Evolutionary conservation across 2,113 vertebrate species (phyloP), one percentile per base, ranked within the genome.

Genomic region (Corythoichthys haematopterus): DNA sequence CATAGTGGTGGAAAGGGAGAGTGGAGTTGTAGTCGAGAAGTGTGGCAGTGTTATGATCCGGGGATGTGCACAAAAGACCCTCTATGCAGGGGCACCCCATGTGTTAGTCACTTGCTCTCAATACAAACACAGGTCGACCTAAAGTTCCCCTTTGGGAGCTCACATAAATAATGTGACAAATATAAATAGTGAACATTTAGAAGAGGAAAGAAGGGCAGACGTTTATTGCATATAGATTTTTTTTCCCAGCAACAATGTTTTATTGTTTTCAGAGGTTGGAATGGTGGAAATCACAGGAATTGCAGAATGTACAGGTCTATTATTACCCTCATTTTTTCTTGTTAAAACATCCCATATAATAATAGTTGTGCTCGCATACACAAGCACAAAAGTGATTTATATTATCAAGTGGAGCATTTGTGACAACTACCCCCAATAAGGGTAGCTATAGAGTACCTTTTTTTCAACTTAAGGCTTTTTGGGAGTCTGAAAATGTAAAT

Each of bases 1-100:
- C 69, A 77, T 68, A 62, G 61, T 79, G 83, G 81, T 72, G 76
- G 68, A 80, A 80, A 75, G 60, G 55, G 58, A 79, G 71, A 70
- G 38, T 11, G 7, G 53, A 58, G 38, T 5, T 56, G 5, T 57
- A 55, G 35, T 5, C 56, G 70, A 75, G 78, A 81, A 73, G 71
- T 81, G 78, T 78, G 62, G 65, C 89, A 83, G 87, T 90, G 88
- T 87, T 88, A 86, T 77, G 90, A 89, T 83, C 64, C 48, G n/a
- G 69, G 56, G 64, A 78, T 65, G 51, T 73, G 76, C 85, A 91
- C 91, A 92, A 92, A 88, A 87, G 77, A 74, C 64, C 81, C 80
- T 84, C 82, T 92, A 88, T 92, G 86, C 53, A 67, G 71, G 76
- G 84, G 85, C 85, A 85, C 82, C 80, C 70, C 4, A 12, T 68